phyloP scores from a whole-genome alignment of 2,797 vertebrate genomes.

The Chromis chromis region DNA sequence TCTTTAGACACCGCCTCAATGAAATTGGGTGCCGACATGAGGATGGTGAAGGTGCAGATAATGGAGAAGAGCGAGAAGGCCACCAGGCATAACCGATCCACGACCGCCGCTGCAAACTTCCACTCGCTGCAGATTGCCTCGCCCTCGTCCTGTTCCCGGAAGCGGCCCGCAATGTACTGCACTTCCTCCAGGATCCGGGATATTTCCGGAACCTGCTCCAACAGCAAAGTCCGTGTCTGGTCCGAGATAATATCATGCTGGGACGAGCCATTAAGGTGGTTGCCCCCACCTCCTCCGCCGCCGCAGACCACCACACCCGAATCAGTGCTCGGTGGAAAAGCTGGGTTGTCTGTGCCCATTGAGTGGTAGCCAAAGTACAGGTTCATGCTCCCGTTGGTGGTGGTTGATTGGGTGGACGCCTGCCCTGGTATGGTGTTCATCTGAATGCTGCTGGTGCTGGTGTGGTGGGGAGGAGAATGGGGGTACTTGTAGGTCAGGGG shows the following conservation, averaged over 20 bases:
- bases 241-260: slow-evolving; percentile 74
- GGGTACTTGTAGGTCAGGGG: slow-evolving; percentile 74
- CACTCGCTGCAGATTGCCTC: slow-evolving; percentile 92
- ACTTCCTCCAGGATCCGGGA: slow-evolving; percentile 90
- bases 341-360: slow-evolving; percentile 81
- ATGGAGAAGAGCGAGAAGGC: slow-evolving; percentile 93
- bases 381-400: slow-evolving; percentile 87
- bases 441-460: slow-evolving; percentile 86
- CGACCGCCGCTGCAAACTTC: slow-evolving; percentile 93
- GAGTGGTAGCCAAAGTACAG: slow-evolving; percentile 87
- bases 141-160: slow-evolving; percentile 89
- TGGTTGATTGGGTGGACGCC: slow-evolving; percentile 78
- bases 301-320: slow-evolving; percentile 78
- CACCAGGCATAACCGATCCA: slow-evolving; percentile 92
- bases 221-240: slow-evolving; percentile 78
- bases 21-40: slow-evolving; percentile 94
- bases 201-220: slow-evolving; percentile 86
- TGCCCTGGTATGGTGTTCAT: slow-evolving; percentile 85
- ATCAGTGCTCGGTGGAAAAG: slow-evolving; percentile 85
- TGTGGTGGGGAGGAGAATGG: slow-evolving; percentile 80
- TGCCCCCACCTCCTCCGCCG: slow-evolving; percentile 47
- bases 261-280: slow-evolving; percentile 61
- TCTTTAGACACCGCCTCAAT: slow-evolving; percentile 93
- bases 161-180: slow-evolving; percentile 89
- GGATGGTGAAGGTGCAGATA: slow-evolving; percentile 92